phyloP scores from a whole-genome alignment of 2,113 vertebrate species.

The Cebus imitator region DNA sequence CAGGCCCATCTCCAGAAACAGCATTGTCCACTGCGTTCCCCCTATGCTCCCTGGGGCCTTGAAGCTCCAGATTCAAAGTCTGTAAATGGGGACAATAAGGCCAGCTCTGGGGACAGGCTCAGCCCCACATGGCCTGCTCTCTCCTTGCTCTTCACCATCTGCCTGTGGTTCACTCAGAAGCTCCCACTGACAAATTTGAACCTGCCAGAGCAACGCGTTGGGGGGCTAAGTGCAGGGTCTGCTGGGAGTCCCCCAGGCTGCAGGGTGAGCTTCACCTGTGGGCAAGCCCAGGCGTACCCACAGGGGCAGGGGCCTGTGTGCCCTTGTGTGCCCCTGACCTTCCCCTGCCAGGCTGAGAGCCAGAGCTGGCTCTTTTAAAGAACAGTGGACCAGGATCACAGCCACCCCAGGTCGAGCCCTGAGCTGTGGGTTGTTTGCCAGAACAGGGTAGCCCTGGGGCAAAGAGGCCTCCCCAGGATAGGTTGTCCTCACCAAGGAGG shows the following conservation, averaged over 20 bases:
- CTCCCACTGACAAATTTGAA: too few relatives aligned
- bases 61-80: background rate
- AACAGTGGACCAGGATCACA: background rate
- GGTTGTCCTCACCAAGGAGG: background rate
- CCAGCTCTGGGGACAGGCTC: background rate
- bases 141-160: background rate
- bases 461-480: background rate
- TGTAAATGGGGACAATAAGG: background rate
- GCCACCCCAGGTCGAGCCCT: background rate
- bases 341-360: background rate
- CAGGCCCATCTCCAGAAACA: background rate
- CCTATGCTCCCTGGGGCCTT: background rate
- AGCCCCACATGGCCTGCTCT: fast-evolving
- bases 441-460: background rate
- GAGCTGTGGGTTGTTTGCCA: background rate
- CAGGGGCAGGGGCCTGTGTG: background rate
- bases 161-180: background rate
- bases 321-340: background rate
- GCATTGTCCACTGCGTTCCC: too few relatives aligned
- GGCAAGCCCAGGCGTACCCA: background rate
- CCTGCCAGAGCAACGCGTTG: background rate
- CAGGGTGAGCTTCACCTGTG: background rate
- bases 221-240: too few relatives aligned
- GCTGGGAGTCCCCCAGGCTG: background rate
- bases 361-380: background rate